These are phyloP conservation scores for Arvicanthis niloticus DNA, from an alignment of 2,113 vertebrate species.

Conservation along the genomic window DNA sequence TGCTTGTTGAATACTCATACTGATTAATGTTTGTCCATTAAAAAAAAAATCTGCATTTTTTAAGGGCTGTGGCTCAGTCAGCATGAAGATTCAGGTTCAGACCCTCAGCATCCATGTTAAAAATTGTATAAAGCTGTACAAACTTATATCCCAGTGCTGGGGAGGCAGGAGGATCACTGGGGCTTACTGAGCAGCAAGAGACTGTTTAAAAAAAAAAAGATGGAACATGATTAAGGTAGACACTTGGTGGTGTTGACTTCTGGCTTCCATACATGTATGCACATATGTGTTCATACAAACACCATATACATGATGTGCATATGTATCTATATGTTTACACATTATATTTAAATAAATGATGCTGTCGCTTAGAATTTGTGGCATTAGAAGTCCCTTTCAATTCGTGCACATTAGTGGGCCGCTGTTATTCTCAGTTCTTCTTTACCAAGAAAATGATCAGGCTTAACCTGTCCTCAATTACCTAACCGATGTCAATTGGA, in stretches of 20 bases:
- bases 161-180: background rate
- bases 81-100: background rate
- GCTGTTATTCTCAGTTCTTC: background rate
- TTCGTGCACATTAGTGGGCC: background rate
- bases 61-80: background rate
- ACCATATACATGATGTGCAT: background rate
- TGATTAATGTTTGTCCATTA: background rate
- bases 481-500: background rate
- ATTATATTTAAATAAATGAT: conserved; percentile 5
- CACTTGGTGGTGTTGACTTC: background rate
- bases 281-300: background rate
- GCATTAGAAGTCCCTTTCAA: background rate
- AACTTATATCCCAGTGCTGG: background rate
- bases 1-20: background rate
- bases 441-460: conserved; percentile 41
- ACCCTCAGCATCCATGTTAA: background rate
- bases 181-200: background rate
- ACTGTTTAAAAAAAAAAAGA: background rate
- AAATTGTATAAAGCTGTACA: background rate
- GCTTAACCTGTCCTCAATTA: conserved; percentile 24
- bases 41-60: background rate
- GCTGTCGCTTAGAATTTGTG: conserved; percentile 15
- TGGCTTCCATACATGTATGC: background rate
- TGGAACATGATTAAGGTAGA: background rate
- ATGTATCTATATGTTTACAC: too few species aligned